Conservation (phyloP, 2,888 invertebrate genomes). For the Xanthorhoe spadicearia region DNA sequence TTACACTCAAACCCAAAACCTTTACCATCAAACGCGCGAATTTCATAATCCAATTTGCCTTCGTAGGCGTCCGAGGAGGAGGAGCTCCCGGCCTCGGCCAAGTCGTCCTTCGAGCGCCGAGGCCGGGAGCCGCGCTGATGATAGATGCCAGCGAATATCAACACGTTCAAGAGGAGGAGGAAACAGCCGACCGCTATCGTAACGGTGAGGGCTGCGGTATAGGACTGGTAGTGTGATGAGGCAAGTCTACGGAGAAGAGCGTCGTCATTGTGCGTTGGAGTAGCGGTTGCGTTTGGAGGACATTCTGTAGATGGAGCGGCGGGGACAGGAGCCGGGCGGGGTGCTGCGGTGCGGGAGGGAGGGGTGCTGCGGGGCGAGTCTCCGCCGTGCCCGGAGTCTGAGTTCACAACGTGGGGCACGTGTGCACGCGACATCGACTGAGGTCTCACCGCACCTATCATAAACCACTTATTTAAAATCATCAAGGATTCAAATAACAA, state of each 20-base stretch:
- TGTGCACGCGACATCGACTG: slow-evolving; percentile 89
- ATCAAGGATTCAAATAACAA: background rate
- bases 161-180: slow-evolving; percentile 90
- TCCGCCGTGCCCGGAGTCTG: slow-evolving; percentile 62
- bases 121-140: slow-evolving; percentile 91
- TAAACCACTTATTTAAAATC: slow-evolving; percentile 26
- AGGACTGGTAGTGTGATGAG: slow-evolving; percentile 94
- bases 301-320: slow-evolving; percentile 89
- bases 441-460: slow-evolving; percentile 89
- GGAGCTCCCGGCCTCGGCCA: slow-evolving; percentile 89
- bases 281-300: slow-evolving; percentile 85
- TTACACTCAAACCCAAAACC: slow-evolving; percentile 85
- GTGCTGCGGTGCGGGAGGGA: slow-evolving; percentile 77
- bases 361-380: slow-evolving; percentile 64
- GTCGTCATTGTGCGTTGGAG: slow-evolving; percentile 84
- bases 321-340: slow-evolving; percentile 69
- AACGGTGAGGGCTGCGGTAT: slow-evolving; percentile 94
- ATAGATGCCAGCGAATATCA: slow-evolving; percentile 95
- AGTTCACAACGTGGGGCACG: slow-evolving; percentile 82
- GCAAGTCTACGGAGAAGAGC: slow-evolving; percentile 90
- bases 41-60: slow-evolving; percentile 82
- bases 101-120: slow-evolving; percentile 90
- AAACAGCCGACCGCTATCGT: slow-evolving; percentile 95
- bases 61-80: slow-evolving; percentile 87
- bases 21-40: slow-evolving; percentile 81